Percentiles rank a stretch among this genome's conserved stretches.
Conservation (phyloP, 2,797 vertebrate species). For the Acrossocheilus fasciatus region DNA sequence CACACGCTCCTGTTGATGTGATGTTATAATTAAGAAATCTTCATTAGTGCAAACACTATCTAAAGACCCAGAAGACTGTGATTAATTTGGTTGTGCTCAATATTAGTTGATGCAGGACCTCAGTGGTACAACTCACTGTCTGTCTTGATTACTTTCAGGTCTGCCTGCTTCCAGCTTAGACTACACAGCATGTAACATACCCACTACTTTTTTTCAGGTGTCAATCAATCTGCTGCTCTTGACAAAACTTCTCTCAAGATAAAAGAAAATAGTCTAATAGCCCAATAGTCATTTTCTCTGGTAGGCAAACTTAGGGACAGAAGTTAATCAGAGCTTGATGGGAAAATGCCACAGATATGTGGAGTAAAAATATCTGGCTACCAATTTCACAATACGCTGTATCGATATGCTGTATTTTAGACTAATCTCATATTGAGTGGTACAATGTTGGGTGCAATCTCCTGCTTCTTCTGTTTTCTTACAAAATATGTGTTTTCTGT, state of each 20-base stretch:
- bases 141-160: conserved; percentile 49
- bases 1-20: conserved; percentile 54
- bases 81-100: conserved; percentile 61
- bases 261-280: conserved; percentile 5
- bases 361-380: neutral
- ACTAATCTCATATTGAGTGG: too few relatives aligned
- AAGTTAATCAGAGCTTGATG: neutral
- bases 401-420: neutral
- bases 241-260: conserved; percentile 12
- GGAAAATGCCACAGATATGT: neutral
- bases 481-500: neutral
- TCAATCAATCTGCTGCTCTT: conserved; percentile 46
- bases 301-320: neutral
- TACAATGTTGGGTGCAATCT: neutral
- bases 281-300: neutral
- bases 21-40: conserved; percentile 71
- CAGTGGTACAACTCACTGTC: conserved; percentile 41
- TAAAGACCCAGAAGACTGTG: conserved; percentile 68
- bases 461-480: neutral
- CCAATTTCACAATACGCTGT: neutral
- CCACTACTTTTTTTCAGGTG: conserved; percentile 16
- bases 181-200: conserved; percentile 11
- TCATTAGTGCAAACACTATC: conserved; percentile 71
- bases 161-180: conserved; percentile 26
- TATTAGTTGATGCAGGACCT: conserved; percentile 51